Conservation (phyloP, 2,888 invertebrate genomes). For the Tinea semifulvella region DNA sequence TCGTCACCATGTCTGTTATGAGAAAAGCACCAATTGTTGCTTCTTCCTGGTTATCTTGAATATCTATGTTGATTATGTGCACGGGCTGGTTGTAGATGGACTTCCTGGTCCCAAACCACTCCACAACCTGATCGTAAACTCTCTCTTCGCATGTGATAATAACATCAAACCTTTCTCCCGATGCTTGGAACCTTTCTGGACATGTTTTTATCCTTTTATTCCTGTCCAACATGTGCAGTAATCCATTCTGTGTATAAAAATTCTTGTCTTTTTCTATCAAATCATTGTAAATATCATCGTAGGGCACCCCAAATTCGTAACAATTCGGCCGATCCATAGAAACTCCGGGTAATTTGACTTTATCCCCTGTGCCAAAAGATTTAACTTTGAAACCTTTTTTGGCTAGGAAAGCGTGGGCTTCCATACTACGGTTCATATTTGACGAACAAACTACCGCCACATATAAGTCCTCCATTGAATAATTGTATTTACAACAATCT, state of each 20-base stretch:
- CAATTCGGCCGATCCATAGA: conserved; percentile 94
- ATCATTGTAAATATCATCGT: conserved; percentile 96
- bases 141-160: conserved; percentile 97
- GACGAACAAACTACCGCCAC: conserved; percentile 98
- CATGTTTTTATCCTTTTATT: conserved; percentile 93
- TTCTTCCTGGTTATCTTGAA: conserved; percentile 99
- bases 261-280: conserved; percentile 88
- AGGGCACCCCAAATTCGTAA: conserved; percentile 95
- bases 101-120: conserved; percentile 86
- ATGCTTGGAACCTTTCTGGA: conserved; percentile 94
- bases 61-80: conserved; percentile 98
- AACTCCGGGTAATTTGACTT: conserved; percentile 96
- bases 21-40: conserved; percentile 98
- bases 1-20: conserved; percentile 93
- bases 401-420: conserved; percentile 96
- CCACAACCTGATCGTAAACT: conserved; percentile 97
- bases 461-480: conserved; percentile 65
- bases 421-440: conserved; percentile 99
- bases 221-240: conserved; percentile 97
- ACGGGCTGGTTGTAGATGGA: conserved; percentile 86
- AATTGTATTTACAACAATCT: background rate
- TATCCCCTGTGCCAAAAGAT: conserved; percentile 93
- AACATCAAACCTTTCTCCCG: conserved; percentile 91
- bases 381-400: conserved; percentile 97
- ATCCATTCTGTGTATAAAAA: conserved; percentile 97